A percentile compares a stretch with the other conserved stretches of the same genome.
Evolutionary conservation across 2,797 vertebrate genomes (phyloP).

Genomic region (Rachycentron canadum): DNA sequence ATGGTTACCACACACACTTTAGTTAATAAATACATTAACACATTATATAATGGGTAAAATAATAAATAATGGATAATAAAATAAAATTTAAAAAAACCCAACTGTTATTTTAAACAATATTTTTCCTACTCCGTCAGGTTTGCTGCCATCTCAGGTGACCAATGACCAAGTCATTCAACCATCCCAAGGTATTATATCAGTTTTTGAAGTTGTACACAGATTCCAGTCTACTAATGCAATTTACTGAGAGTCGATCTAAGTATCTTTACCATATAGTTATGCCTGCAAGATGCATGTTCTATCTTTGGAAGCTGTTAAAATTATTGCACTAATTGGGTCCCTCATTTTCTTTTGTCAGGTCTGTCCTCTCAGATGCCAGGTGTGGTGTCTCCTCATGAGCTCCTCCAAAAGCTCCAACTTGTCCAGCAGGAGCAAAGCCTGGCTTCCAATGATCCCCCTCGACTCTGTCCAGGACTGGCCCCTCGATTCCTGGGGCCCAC

Average conservation of each 20-base stretch:
- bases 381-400: constrained; percentile 90
- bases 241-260: too few species aligned
- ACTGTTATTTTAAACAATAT: background rate
- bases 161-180: constrained; percentile 42
- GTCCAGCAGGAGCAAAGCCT: constrained; percentile 92
- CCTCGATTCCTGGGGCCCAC: constrained; percentile 89
- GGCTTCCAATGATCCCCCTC: constrained; percentile 76
- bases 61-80: background rate
- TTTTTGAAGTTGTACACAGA: too few species aligned
- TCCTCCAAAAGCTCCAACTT: constrained; percentile 91
- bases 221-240: too few species aligned
- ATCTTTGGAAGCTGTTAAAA: background rate
- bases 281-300: background rate
- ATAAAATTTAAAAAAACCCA: background rate
- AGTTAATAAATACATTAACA: background rate
- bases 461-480: constrained; percentile 86
- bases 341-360: constrained; percentile 38
- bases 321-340: background rate
- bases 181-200: constrained; percentile 37
- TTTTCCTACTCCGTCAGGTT: constrained; percentile 26
- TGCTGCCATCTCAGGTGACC: constrained; percentile 55
- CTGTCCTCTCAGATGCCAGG: constrained; percentile 69
- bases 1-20: background rate
- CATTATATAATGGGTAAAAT: background rate
- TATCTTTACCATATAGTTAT: background rate